These are phyloP conservation scores for Seriola rivoliana DNA, from an alignment of 2,113 vertebrate genomes.

Conservation along the genomic window DNA sequence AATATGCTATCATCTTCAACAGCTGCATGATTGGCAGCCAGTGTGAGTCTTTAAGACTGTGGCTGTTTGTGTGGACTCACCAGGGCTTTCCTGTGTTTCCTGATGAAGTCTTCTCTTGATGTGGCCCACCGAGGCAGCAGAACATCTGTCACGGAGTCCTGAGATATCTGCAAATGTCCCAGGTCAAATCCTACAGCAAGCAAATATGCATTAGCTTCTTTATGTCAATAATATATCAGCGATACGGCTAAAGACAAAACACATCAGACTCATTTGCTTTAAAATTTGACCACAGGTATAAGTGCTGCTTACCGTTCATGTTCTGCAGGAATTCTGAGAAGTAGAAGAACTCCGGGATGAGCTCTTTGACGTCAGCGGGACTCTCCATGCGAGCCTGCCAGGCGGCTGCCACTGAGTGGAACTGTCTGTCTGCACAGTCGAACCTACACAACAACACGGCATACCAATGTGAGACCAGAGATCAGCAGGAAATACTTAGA, in stretches of 20 bases:
- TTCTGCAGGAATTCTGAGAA: constrained; percentile 96
- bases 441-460: constrained; percentile 84
- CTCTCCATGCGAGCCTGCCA: constrained; percentile 99
- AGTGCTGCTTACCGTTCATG: constrained; percentile 88
- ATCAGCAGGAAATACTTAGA: not conserved
- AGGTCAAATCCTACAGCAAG: constrained; percentile 89
- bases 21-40: not conserved
- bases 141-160: constrained; percentile 90
- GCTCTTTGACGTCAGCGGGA: constrained; percentile 96
- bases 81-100: constrained; percentile 92
- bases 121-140: constrained; percentile 92
- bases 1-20: not conserved
- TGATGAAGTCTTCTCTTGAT: constrained; percentile 95
- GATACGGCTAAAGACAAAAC: not conserved
- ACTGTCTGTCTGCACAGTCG: constrained; percentile 96
- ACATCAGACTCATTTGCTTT: not conserved
- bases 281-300: not conserved
- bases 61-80: constrained; percentile 80
- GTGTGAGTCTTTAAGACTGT: not conserved
- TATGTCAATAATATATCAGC: not conserved
- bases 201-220: not conserved
- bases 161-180: constrained; percentile 93
- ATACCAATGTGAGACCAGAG: not conserved
- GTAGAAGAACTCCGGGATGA: constrained; percentile 99
- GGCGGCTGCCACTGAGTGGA: constrained; percentile 94